These are phyloP conservation scores for Blastomussa wellsi DNA, from an alignment of 92 coral and sea anemone genomes.

Conservation along the genomic window DNA sequence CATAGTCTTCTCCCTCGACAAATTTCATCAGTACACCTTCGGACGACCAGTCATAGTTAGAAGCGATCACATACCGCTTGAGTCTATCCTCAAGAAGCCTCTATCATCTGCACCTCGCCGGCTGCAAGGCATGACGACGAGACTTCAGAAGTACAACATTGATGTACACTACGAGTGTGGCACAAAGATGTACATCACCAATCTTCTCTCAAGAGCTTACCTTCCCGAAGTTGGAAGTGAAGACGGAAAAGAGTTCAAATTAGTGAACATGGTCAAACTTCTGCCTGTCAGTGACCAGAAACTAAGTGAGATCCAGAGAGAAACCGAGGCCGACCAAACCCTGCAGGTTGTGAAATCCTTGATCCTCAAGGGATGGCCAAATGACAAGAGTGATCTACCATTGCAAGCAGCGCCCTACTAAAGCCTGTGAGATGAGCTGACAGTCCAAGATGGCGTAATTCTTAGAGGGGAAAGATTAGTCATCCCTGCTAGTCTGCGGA, in stretches of 20 bases:
- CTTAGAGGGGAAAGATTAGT: slow-evolving; percentile 45
- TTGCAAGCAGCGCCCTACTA: slow-evolving; percentile 42
- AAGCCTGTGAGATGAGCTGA: slow-evolving; percentile 50
- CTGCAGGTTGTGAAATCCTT: slow-evolving; percentile 46
- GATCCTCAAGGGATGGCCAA: slow-evolving; percentile 58
- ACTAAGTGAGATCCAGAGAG: slow-evolving; percentile 27
- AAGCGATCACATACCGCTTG: no score
- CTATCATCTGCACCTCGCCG: no score
- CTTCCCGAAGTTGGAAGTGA: slow-evolving; percentile 12
- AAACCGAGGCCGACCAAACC: slow-evolving; percentile 34
- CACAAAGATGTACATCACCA: not conserved
- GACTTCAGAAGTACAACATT: no score
- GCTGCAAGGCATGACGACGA: no score
- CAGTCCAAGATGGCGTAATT: slow-evolving; percentile 42
- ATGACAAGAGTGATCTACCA: slow-evolving; percentile 38
- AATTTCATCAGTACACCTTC: no score
- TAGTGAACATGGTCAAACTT: slow-evolving; percentile 33
- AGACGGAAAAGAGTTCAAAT: slow-evolving; percentile 34
- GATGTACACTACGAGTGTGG: not conserved
- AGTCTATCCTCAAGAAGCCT: no score
- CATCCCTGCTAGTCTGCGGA: slow-evolving; percentile 28
- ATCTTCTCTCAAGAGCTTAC: not conserved
- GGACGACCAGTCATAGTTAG: no score
- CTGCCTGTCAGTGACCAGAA: slow-evolving; percentile 38
- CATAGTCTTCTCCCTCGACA: no score